These are phyloP conservation scores for Polymixis flavicincta DNA, from an alignment of 2,888 invertebrate genomes.

Conservation along the genomic window DNA sequence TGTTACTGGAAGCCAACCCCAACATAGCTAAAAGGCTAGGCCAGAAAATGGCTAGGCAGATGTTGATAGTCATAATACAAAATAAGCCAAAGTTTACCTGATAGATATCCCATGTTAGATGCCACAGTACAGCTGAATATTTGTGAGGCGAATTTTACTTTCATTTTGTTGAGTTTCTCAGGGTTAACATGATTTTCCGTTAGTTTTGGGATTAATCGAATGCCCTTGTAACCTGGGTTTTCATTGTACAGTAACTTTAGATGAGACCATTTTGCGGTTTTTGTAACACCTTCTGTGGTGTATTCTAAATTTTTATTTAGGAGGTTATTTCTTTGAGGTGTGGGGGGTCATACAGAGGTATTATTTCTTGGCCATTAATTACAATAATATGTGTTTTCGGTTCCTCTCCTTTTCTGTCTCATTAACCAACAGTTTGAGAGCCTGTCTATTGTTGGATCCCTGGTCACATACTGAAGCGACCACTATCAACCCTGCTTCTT, in stretches of 20 bases:
- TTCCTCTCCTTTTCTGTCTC: slow-evolving; percentile 52
- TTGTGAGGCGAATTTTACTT: slow-evolving; percentile 64
- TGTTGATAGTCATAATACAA: neutral
- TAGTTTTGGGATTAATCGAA: slow-evolving; percentile 62
- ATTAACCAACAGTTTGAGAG: slow-evolving; percentile 56
- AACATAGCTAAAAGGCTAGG: too few relatives aligned
- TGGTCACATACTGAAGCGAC: slow-evolving; percentile 66
- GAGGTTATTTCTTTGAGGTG: slow-evolving; percentile 25
- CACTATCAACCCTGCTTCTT: slow-evolving; percentile 46
- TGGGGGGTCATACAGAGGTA: slow-evolving; percentile 62
- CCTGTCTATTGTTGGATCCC: slow-evolving; percentile 60
- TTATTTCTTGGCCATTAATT: slow-evolving; percentile 53
- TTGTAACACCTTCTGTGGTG: slow-evolving; percentile 17
- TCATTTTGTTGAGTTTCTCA: slow-evolving; percentile 60
- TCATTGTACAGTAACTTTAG: slow-evolving; percentile 42
- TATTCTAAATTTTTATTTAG: neutral
- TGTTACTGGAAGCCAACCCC: too few relatives aligned
- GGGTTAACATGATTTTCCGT: slow-evolving; percentile 60
- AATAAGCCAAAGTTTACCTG: slow-evolving; percentile 55
- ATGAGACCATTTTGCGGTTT: slow-evolving; percentile 66
- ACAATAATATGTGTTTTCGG: slow-evolving; percentile 45
- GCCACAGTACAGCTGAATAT: slow-evolving; percentile 67
- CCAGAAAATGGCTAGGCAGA: too few relatives aligned
- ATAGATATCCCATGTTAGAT: slow-evolving; percentile 63
- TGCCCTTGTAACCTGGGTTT: slow-evolving; percentile 60